Base-by-base conservation (phyloP, 2,113 vertebrate genomes). In the Butorides virescens region DNA sequence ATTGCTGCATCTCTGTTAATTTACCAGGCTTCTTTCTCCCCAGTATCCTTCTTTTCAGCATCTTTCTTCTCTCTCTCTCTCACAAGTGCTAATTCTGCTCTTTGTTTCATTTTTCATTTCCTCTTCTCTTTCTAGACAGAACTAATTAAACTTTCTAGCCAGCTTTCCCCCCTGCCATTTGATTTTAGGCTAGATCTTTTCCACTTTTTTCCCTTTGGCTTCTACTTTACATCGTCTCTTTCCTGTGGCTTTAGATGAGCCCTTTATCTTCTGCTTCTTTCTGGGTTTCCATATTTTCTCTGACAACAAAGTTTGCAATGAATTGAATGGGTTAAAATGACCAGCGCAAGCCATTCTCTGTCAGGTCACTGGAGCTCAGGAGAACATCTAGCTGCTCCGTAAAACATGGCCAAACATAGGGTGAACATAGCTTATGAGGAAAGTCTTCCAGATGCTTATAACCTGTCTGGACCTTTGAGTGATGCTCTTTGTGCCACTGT, bases 91-190 rank as follows among this genome's bases (percentile, higher is more conserved):
- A 86, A 11, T 83, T 72, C 26, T 58, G 15, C 17, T 76, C 63
- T 92, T 95, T 72, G 72, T 82, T 95, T 90, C n/a, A 90, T 92
- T 91, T 94, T 95, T 90, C 25, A 56, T 87, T 83, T 86, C 53
- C 36, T 76, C n/a, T 79, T 90, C 53, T 67, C n/a, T 80, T 91
- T 86, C 49, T 67, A 78, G 63, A 3, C 44, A 82, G 49, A 78
- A 75, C 61, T 91, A 68, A 75, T 75, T 53, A 67, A 53, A 74
- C 6, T 87, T 90, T 82, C 42, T 75, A 63, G 65, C 3, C 7
- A 79, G 27, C 4, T 47, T 52, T n/a, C 16, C 44, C 44, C 11
- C 0, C 0, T 0, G 0, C 1, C 15, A 3, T 83, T 88, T 78
- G 3, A 70, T 68, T 84, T 90, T n/a, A 73, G 34, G 4, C 2